Evolutionary conservation across 2,113 vertebrate genomes (phyloP).

Genomic region (human): DNA sequence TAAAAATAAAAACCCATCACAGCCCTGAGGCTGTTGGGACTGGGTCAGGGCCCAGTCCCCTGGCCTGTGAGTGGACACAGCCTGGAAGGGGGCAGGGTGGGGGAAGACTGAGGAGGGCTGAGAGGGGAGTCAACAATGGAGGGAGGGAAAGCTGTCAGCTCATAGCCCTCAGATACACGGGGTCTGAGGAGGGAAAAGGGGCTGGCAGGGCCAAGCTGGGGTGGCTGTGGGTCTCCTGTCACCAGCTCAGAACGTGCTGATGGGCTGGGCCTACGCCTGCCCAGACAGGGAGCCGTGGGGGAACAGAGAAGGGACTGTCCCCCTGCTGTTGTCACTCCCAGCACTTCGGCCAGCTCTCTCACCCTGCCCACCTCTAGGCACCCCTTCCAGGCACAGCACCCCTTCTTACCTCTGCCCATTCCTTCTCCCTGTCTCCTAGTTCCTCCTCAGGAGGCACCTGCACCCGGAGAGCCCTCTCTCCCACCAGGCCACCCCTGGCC

Average conservation of each 20-base stretch:
- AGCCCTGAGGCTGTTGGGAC: neutral
- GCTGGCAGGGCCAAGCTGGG: neutral
- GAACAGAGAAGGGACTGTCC: neutral
- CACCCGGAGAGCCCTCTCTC: no score
- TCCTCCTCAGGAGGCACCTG: neutral
- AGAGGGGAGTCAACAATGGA: no score
- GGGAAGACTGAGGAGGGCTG: neutral
- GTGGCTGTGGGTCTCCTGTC: neutral
- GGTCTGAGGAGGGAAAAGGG: neutral
- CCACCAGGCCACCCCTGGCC: accelerated
- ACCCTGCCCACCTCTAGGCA: no score
- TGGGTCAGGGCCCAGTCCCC: neutral
- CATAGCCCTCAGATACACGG: no score
- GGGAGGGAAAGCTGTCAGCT: neutral
- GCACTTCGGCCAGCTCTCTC: neutral
- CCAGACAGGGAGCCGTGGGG: neutral
- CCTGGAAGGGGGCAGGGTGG: neutral
- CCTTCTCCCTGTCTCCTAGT: neutral
- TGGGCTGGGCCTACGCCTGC: neutral
- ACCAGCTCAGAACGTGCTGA: neutral
- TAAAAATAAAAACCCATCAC: neutral
- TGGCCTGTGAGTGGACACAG: neutral
- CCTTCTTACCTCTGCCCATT: neutral
- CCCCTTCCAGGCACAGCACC: no score
- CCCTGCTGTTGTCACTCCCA: neutral